Evolutionary conservation across 2,113 vertebrate genomes (phyloP), one percentile per base, ranked within the genome.

Genomic region (Ranitomeya variabilis): DNA sequence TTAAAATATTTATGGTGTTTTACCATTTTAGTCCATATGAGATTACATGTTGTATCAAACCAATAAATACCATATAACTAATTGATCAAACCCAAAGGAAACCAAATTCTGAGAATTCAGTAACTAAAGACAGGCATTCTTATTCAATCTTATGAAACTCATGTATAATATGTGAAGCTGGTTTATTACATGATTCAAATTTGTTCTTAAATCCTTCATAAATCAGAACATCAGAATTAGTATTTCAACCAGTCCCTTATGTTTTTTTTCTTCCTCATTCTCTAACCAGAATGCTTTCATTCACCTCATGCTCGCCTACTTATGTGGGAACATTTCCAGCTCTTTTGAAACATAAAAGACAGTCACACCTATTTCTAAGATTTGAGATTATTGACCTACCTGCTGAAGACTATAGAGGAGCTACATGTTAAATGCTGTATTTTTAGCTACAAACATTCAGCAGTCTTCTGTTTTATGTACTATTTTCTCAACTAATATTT

Each of bases 401-500:
- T 69, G 80, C 31, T 18, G 54, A 1, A 21, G 80, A 51, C 62
- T 45, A 83, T 67, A 66, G 60, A 45, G 21, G 62, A n/a, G 78
- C 12, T 31, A 6, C 26, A 11, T 52, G 54, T 83, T 51, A 14
- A 52, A 66, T 82, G 26, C 15, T 51, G n/a, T 82, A 64, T 37
- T 37, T 64, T 64, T 37, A 62, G 57, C 18, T 37, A 23, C 13
- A 80, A 59, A 80, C 54, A 10, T 26, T 60, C 10, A 9, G 45
- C n/a, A 54, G 12, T 83, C 57, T 37, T 7, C 31, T 37, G n/a
- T 10, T 19, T 52, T 82, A 5, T 37, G 55, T 18, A 21, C 60
- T 19, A 52, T 83, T 83, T 62, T 83, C 80, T 67, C n/a, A 83
- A 45, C 81, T 67, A 83, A 83, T 83, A 83, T 83, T 66, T 83